Percentiles rank a stretch among this genome's conserved stretches.
Conservation (phyloP, 2,113 vertebrate genomes). For the Oncorhynchus tshawytscha region DNA sequence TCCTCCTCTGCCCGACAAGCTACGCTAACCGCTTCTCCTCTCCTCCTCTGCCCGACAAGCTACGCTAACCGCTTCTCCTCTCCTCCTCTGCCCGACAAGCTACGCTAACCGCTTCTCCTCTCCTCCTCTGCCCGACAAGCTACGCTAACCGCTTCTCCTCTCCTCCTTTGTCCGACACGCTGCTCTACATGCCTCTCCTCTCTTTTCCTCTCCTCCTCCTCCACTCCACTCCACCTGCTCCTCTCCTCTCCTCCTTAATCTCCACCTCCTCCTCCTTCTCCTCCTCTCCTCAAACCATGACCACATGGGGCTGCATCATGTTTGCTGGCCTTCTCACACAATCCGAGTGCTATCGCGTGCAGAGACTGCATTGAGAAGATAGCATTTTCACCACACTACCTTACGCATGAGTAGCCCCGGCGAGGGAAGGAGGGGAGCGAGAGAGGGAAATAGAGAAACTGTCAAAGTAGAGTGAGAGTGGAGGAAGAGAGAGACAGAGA, state of each 20-base stretch:
- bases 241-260: background rate
- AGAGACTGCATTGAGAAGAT: slow-evolving; percentile 52
- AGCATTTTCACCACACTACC: slow-evolving; percentile 59
- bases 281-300: background rate
- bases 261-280: slow-evolving; percentile 6
- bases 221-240: background rate
- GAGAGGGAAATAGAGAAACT: background rate
- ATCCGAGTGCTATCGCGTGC: slow-evolving; percentile 67
- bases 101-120: too few species aligned
- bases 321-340: slow-evolving; percentile 58
- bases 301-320: slow-evolving; percentile 46
- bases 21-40: too few species aligned
- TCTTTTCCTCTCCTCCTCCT: slow-evolving; percentile 17
- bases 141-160: background rate
- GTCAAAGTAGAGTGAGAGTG: background rate
- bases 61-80: background rate
- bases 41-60: background rate
- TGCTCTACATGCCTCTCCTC: background rate
- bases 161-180: background rate
- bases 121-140: too few species aligned
- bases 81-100: background rate
- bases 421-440: background rate
- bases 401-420: slow-evolving; percentile 67
- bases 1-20: background rate
- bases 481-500: background rate